phyloP scores from a whole-genome alignment of 2,113 vertebrate genomes.

The Phoxinus phoxinus region DNA sequence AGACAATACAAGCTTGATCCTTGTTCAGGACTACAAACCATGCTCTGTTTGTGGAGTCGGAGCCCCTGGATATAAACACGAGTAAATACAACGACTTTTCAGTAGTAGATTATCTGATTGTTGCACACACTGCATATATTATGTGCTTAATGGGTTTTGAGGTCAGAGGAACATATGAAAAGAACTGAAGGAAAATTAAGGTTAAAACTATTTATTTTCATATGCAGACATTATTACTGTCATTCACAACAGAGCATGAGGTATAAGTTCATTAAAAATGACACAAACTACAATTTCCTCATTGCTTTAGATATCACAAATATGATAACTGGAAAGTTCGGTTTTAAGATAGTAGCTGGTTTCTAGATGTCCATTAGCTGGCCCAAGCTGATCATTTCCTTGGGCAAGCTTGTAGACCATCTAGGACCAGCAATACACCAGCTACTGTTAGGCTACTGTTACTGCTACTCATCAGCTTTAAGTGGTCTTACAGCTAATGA shows the following conservation, averaged over 20 bases:
- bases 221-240: background rate
- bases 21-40: background rate
- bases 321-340: background rate
- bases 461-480: background rate
- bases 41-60: background rate
- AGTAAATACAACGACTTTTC: background rate
- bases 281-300: background rate
- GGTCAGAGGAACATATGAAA: background rate
- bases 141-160: background rate
- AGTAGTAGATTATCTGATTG: background rate
- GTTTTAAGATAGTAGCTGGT: background rate
- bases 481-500: background rate
- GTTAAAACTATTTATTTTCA: too few relatives aligned
- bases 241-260: background rate
- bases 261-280: background rate
- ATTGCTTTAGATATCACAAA: background rate
- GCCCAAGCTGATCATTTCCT: background rate
- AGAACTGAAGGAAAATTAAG: background rate
- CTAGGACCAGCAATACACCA: background rate
- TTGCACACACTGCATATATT: background rate
- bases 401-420: background rate
- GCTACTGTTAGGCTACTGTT: background rate
- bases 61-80: background rate
- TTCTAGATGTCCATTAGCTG: background rate
- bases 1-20: background rate